Evolutionary conservation across 2,113 vertebrate genomes (phyloP).

Genomic region (Platichthys stellatus): DNA sequence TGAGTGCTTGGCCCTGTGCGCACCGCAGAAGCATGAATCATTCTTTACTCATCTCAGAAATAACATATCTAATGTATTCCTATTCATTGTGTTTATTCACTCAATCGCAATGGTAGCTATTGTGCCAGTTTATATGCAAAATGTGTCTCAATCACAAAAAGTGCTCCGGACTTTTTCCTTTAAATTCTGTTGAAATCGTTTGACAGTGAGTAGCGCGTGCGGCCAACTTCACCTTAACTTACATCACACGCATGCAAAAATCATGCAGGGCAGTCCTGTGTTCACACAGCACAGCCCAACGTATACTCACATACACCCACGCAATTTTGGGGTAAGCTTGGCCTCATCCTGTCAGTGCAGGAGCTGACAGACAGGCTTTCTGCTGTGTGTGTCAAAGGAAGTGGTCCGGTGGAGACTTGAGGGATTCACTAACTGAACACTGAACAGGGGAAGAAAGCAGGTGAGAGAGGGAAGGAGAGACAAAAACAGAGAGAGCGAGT

Average conservation of each 20-base stretch:
- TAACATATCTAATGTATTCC: too few relatives aligned
- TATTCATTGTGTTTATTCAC: too few relatives aligned
- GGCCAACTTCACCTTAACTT: slow-evolving; percentile 1
- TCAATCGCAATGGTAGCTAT: not conserved
- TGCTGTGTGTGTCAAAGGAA: slow-evolving; percentile 73
- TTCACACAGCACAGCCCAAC: slow-evolving; percentile 21
- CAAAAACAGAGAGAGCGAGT: slow-evolving; percentile 18
- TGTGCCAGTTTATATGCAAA: not conserved
- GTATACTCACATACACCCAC: slow-evolving; percentile 28
- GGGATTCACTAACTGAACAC: slow-evolving; percentile 72
- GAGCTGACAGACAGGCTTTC: slow-evolving; percentile 68
- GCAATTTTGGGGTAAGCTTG: slow-evolving; percentile 67
- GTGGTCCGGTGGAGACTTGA: slow-evolving; percentile 69
- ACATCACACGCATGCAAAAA: slow-evolving; percentile 20
- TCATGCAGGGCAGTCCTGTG: slow-evolving; percentile 11
- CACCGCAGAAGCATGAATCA: too few relatives aligned
- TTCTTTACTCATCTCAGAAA: too few relatives aligned
- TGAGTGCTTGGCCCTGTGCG: too few relatives aligned
- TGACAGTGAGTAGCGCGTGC: slow-evolving; percentile 2
- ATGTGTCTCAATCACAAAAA: not conserved
- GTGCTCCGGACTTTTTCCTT: not conserved
- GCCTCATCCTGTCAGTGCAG: slow-evolving; percentile 78
- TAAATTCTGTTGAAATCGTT: not conserved
- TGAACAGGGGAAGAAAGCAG: slow-evolving; percentile 57
- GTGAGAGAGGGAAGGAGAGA: slow-evolving; percentile 37